Evolutionary conservation across 2,113 vertebrate species (phyloP).

Genomic region (Bolborhynchus lineola): DNA sequence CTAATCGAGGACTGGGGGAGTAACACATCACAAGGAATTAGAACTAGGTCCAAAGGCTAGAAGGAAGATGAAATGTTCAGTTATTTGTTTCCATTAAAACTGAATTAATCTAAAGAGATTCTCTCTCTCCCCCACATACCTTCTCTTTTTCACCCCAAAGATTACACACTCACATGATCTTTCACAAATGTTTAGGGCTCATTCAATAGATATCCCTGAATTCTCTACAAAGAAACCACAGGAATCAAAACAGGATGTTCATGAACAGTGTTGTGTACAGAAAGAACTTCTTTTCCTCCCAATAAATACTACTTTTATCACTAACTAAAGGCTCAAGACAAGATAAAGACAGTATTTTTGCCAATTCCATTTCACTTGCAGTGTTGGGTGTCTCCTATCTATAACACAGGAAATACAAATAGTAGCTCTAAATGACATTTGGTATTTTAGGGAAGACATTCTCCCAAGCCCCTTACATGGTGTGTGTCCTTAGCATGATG

Average conservation of each 20-base stretch:
- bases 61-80: not conserved
- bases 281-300: not conserved
- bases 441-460: not conserved
- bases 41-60: not conserved
- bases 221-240: not conserved
- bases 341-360: not conserved
- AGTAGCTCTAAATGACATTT: not conserved
- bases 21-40: not conserved
- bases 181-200: not conserved
- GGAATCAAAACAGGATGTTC: not conserved
- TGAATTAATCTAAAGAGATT: not conserved
- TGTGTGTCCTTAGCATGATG: not conserved
- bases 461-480: not conserved
- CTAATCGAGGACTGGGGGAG: not conserved
- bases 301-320: not conserved
- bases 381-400: not conserved
- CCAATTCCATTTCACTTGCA: not conserved
- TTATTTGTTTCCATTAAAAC: not conserved
- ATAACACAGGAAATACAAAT: not conserved
- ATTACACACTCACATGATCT: not conserved
- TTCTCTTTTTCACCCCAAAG: not conserved
- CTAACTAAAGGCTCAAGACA: not conserved
- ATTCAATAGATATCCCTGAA: not conserved
- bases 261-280: not conserved
- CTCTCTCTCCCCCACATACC: fast-evolving